Evolutionary conservation across 1,140 invertebrate genomes (phyloP).

Genomic region (Diprion similis): DNA sequence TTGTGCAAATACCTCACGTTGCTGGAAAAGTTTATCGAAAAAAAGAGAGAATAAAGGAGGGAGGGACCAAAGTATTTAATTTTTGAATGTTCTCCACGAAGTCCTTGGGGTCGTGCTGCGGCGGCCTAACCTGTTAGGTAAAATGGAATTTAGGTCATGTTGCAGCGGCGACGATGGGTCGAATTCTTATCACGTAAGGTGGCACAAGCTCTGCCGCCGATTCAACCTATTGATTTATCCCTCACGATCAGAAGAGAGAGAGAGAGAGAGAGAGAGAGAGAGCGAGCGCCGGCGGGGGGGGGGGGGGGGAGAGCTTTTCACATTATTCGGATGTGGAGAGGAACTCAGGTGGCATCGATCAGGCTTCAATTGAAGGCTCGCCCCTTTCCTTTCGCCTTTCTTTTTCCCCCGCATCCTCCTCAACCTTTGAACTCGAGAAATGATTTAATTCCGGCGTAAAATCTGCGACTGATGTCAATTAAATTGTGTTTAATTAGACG

Average conservation of each 20-base stretch:
- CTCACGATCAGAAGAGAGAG: background rate
- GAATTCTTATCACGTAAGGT: conserved; percentile 5
- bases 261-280: too few relatives aligned
- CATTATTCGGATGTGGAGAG: background rate
- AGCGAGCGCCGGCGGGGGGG: too few relatives aligned
- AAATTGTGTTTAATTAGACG: too few relatives aligned
- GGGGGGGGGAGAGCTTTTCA: background rate
- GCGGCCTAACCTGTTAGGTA: background rate
- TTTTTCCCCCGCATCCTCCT: background rate
- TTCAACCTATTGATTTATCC: background rate
- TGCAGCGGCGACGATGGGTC: background rate
- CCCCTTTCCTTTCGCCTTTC: background rate
- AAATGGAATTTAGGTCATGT: background rate
- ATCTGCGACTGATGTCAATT: background rate
- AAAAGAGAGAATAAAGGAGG: background rate
- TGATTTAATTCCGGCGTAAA: background rate
- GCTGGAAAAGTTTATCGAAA: background rate
- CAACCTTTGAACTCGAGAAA: background rate
- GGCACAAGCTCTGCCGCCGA: background rate
- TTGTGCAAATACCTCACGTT: background rate
- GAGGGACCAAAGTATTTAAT: background rate
- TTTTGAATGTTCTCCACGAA: background rate
- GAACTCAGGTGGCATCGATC: conserved; percentile 6
- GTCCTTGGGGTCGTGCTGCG: background rate
- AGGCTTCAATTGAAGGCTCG: background rate